Percentiles rank a stretch among this genome's conserved stretches.
phyloP scores from a whole-genome alignment of 2,888 invertebrate species.

The Drosophila parthenogenetica region DNA sequence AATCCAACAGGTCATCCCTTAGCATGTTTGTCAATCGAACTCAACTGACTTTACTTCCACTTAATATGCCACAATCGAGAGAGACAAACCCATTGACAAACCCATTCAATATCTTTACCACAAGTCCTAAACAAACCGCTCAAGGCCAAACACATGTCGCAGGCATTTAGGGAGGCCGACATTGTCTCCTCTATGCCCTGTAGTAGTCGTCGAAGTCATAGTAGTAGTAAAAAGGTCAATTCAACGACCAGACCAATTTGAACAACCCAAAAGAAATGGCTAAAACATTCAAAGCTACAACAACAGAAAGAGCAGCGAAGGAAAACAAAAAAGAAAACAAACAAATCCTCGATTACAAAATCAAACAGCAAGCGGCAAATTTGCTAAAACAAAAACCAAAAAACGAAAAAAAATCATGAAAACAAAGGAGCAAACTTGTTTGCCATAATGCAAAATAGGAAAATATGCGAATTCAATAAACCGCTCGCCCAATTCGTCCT shows the following conservation, averaged over 20 bases:
- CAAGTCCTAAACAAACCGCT: constrained; percentile 73
- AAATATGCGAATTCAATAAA: constrained; percentile 81
- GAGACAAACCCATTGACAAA: constrained; percentile 10
- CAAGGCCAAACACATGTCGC: constrained; percentile 80
- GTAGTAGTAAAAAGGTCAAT: constrained; percentile 70
- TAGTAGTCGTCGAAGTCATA: constrained; percentile 31
- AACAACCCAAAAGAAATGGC: constrained; percentile 50
- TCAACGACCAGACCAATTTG: constrained; percentile 76
- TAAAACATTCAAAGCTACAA: constrained; percentile 51
- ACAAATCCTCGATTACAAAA: constrained; percentile 81
- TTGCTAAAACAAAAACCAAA: constrained; percentile 49
- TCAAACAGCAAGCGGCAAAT: constrained; percentile 71
- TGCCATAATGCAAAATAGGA: constrained; percentile 80
- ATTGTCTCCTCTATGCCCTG: constrained; percentile 7
- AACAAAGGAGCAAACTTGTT: constrained; percentile 70
- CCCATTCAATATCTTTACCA: constrained; percentile 37
- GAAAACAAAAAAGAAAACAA: constrained; percentile 56
- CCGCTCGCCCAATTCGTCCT: constrained; percentile 34
- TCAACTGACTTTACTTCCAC: constrained; percentile 25
- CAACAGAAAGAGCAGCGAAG: constrained; percentile 19
- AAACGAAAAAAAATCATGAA: constrained; percentile 45
- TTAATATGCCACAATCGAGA: constrained; percentile 12
- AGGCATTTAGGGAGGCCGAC: constrained; percentile 43
- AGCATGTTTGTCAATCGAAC: constrained; percentile 31
- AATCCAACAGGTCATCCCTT: constrained; percentile 54